phyloP scores from a whole-genome alignment of 2,113 vertebrate genomes.

The Brachyistius frenatus region DNA sequence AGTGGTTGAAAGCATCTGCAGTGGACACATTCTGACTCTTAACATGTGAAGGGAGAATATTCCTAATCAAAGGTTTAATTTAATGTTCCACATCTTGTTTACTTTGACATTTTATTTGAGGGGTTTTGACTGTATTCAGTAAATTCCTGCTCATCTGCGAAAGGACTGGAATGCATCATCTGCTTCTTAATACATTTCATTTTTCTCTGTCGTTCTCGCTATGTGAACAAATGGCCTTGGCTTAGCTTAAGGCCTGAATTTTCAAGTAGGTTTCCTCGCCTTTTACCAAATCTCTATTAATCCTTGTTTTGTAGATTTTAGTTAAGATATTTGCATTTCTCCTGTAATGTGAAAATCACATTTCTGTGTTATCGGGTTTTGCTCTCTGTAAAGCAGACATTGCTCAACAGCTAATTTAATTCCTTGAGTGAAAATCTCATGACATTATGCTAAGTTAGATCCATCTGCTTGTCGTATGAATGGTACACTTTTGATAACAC shows the following conservation, averaged over 20 bases:
- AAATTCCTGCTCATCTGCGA: slow-evolving; percentile 43
- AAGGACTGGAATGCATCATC: slow-evolving; percentile 56
- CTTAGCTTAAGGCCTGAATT: slow-evolving; percentile 71
- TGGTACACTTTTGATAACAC: slow-evolving; percentile 76
- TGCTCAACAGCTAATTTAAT: slow-evolving; percentile 76
- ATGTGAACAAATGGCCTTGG: slow-evolving; percentile 73
- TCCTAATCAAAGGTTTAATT: slow-evolving; percentile 44
- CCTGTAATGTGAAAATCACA: slow-evolving; percentile 83
- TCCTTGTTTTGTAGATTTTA: slow-evolving; percentile 82
- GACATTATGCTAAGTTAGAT: slow-evolving; percentile 74
- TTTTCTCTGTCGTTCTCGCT: slow-evolving; percentile 51
- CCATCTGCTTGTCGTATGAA: slow-evolving; percentile 66
- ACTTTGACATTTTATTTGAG: slow-evolving; percentile 48
- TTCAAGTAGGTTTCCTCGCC: slow-evolving; percentile 65
- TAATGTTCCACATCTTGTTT: slow-evolving; percentile 65
- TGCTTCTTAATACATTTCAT: slow-evolving; percentile 62
- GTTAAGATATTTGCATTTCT: slow-evolving; percentile 82
- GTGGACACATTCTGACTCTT: slow-evolving; percentile 43
- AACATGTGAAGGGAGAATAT: slow-evolving; percentile 76
- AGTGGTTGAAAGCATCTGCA: slow-evolving; percentile 29
- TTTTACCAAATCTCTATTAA: slow-evolving; percentile 78
- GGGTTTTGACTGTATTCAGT: slow-evolving; percentile 34
- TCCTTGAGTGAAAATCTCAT: slow-evolving; percentile 74
- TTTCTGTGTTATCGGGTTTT: slow-evolving; percentile 81
- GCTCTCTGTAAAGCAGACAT: slow-evolving; percentile 69